Base-by-base conservation (phyloP, 2,888 invertebrate species). In the Didymodactylos carnosus region DNA sequence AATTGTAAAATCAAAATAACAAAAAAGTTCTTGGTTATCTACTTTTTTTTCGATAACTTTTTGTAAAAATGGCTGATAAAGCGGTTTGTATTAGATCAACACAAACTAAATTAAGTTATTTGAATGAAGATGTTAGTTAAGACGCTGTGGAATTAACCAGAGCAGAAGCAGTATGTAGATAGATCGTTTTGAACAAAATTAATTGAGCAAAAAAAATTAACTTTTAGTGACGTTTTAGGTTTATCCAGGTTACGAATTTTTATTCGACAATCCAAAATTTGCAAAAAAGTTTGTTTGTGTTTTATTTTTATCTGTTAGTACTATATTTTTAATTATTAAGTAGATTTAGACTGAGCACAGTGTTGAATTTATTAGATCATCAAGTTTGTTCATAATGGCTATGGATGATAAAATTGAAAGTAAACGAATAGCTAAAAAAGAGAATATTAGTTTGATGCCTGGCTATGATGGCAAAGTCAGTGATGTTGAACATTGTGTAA, bases 401-500 rank as follows among this genome's bases (percentile, higher is more conserved):
- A 88, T 88, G 88, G 88, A 88, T 39, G 88, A 88, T 80, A 88
- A 88, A 83, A 84, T 88, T 46, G 86, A 87, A 80, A 88, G 88
- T 75, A 88, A 88, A 81, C 82, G 86, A 75, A 84, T 88, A 69
- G 88, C 88, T 14, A 83, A 83, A 76, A 84, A 84, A 75, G 88
- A 88, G 71, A 85, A 85, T 51, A 88, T 88, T 39, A 87, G 86
- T 81, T 86, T 86, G 79, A 87, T 88, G 77, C 88, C 88, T 16
- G 87, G 87, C 6, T 84, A 78, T 78, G 85, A 86, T 78, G 86
- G 85, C 5, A 85, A 84, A 43, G 83, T 86, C 23, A 78, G 80
- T 71, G 84, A 86, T 80, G 86, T 83, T 40, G 86, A 87, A 8
- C 86, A 88, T 77, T 88, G 87, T 79, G 84, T 87, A 35, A 81